These are phyloP conservation scores for Neuroscelio doddi DNA, from an alignment of 2,888 invertebrate genomes.

Conservation along the genomic window DNA sequence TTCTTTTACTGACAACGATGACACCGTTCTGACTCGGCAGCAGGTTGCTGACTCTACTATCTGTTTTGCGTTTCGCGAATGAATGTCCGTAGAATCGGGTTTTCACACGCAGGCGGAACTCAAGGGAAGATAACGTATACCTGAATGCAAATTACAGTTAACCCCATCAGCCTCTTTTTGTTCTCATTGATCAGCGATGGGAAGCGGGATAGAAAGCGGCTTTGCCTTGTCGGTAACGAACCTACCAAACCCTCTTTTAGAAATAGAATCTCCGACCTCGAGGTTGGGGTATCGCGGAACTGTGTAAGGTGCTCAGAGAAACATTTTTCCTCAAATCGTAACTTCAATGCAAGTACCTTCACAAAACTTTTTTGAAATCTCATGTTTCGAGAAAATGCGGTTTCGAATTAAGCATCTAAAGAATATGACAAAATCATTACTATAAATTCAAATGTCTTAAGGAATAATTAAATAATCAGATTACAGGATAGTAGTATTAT, in stretches of 20 bases:
- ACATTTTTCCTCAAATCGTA: too few relatives aligned
- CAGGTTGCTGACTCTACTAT: conserved; percentile 16
- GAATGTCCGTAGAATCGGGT: conserved; percentile 13
- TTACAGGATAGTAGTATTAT: too few relatives aligned
- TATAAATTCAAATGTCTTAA: too few relatives aligned
- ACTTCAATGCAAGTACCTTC: too few relatives aligned
- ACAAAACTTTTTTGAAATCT: too few relatives aligned
- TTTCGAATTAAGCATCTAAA: too few relatives aligned
- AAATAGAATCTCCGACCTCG: conserved; percentile 4
- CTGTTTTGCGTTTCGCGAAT: conserved; percentile 44
- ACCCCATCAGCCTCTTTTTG: conserved; percentile 56
- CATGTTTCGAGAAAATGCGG: too few relatives aligned
- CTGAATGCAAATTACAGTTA: conserved; percentile 59
- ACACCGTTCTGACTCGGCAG: neutral
- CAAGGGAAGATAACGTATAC: conserved; percentile 38
- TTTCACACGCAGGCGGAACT: neutral
- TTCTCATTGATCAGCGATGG: conserved; percentile 18
- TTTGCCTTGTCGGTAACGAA: conserved; percentile 51
- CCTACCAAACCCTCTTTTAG: conserved; percentile 15
- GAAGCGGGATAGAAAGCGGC: conserved; percentile 21
- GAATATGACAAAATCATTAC: too few relatives aligned
- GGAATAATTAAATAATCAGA: too few relatives aligned
- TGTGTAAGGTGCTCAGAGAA: neutral
- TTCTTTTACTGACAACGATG: neutral
- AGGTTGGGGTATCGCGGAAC: too few relatives aligned